phyloP scores from a whole-genome alignment of 1,140 invertebrate species.

The Drosophila ercepeae region DNA sequence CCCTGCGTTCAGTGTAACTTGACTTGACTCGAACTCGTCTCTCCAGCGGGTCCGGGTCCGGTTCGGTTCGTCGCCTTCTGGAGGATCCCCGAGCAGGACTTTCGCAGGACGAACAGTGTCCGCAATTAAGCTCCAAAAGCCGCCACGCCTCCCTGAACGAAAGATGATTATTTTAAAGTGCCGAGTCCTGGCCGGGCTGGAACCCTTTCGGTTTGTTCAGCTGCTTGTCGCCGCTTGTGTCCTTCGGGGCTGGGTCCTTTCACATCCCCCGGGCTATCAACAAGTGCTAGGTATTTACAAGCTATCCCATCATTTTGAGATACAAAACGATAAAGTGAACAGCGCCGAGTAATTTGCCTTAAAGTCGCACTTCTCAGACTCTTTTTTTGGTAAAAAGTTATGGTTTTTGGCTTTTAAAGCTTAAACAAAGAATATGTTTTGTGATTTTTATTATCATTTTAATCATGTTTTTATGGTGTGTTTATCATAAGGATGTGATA shows the following conservation, averaged over 20 bases:
- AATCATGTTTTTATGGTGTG: too few relatives aligned
- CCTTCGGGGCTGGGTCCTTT: not conserved
- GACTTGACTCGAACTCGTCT: not conserved
- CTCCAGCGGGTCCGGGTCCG: not conserved
- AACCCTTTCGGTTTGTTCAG: not conserved
- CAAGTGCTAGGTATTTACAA: slow-evolving; percentile 1
- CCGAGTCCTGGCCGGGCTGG: not conserved
- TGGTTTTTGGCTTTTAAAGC: too few relatives aligned
- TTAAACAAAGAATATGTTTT: too few relatives aligned
- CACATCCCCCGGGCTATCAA: not conserved
- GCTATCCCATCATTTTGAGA: not conserved
- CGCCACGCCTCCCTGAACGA: slow-evolving; percentile 5
- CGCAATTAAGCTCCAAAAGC: slow-evolving; percentile 43
- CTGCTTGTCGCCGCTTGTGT: not conserved
- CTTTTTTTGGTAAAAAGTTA: too few relatives aligned
- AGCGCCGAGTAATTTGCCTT: not conserved
- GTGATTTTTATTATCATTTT: too few relatives aligned
- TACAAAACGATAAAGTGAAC: not conserved
- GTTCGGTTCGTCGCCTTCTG: slow-evolving; percentile 37
- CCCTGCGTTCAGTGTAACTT: not conserved
- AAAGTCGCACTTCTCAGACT: too few relatives aligned
- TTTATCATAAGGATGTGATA: too few relatives aligned
- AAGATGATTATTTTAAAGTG: slow-evolving; percentile 61
- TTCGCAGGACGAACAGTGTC: not conserved
- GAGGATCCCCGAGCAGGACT: not conserved